A percentile compares a stretch with the other conserved stretches of the same genome.
phyloP scores from a whole-genome alignment of 2,888 invertebrate genomes.

The Hydropsyche betteni region DNA sequence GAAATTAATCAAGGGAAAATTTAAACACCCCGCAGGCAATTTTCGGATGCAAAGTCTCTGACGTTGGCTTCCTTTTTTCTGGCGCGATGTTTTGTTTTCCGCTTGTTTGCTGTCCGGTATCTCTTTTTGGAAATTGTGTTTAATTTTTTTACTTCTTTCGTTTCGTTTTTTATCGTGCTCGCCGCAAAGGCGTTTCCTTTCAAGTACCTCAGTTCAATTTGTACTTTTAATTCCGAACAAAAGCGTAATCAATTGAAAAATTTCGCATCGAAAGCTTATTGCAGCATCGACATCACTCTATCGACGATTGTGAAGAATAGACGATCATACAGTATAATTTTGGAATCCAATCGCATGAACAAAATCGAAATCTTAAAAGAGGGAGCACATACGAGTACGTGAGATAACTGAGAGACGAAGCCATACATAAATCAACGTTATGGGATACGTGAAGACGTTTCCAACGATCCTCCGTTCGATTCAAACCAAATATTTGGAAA shows the following conservation, averaged over 20 bases:
- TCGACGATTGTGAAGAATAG: too few relatives aligned
- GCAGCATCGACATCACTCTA: too few relatives aligned
- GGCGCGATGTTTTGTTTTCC: not conserved
- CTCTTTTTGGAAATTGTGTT: not conserved
- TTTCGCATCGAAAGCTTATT: too few relatives aligned
- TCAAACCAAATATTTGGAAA: conserved; percentile 21
- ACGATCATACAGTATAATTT: too few relatives aligned
- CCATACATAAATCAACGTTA: conserved; percentile 36
- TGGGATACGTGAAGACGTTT: conserved; percentile 42
- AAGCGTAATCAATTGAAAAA: too few relatives aligned
- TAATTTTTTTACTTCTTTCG: not conserved
- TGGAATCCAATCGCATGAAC: conserved; percentile 11
- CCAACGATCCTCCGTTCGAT: conserved; percentile 38
- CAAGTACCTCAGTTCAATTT: too few relatives aligned
- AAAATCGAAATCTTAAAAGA: conserved; percentile 17
- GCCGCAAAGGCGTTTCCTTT: too few relatives aligned
- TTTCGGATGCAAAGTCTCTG: conserved; percentile 19
- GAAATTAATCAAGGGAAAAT: conserved; percentile 45
- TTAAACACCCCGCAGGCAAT: conserved; percentile 42
- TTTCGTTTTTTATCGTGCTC: too few relatives aligned
- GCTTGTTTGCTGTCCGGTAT: conserved; percentile 3
- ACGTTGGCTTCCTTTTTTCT: not conserved
- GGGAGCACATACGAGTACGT: not conserved
- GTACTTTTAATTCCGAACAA: too few relatives aligned
- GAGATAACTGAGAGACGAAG: conserved; percentile 9